A percentile compares a stretch with the other conserved stretches of the same genome.
Evolutionary conservation across 1,140 invertebrate genomes (phyloP).

Genomic region (Apis laboriosa): DNA sequence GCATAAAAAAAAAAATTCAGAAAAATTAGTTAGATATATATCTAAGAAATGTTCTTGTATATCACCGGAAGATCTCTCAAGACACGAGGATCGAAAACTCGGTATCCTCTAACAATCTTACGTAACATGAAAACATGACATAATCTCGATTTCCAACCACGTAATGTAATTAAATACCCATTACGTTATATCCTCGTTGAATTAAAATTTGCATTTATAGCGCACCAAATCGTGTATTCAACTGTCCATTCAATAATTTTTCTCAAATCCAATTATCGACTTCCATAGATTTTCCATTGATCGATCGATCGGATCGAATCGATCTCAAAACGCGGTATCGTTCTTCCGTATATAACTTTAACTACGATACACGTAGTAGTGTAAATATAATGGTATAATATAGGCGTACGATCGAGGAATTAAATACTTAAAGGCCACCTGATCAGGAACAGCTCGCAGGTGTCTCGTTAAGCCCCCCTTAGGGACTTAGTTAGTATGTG

Average conservation of each 20-base stretch:
- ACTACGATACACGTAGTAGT: neutral
- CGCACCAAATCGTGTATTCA: neutral
- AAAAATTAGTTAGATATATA: too few species aligned
- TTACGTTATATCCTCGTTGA: neutral
- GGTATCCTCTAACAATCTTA: neutral
- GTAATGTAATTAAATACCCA: neutral
- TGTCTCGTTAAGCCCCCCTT: constrained; percentile 60
- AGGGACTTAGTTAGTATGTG: constrained; percentile 60
- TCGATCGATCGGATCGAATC: neutral
- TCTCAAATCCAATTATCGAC: neutral
- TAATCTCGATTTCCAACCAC: neutral
- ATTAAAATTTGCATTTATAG: neutral
- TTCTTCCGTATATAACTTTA: neutral
- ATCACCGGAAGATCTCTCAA: too few species aligned
- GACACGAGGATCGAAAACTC: too few species aligned
- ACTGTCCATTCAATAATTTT: neutral
- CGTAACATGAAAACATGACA: neutral
- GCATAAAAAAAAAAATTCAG: too few species aligned
- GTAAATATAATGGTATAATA: constrained; percentile 11
- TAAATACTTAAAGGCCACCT: constrained; percentile 63
- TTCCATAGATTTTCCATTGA: neutral
- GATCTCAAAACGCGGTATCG: neutral
- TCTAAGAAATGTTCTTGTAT: too few species aligned
- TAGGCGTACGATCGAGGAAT: constrained; percentile 48
- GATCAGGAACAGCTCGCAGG: constrained; percentile 67